phyloP scores from a whole-genome alignment of 2,797 vertebrate species.

The Bradypodion ventrale region DNA sequence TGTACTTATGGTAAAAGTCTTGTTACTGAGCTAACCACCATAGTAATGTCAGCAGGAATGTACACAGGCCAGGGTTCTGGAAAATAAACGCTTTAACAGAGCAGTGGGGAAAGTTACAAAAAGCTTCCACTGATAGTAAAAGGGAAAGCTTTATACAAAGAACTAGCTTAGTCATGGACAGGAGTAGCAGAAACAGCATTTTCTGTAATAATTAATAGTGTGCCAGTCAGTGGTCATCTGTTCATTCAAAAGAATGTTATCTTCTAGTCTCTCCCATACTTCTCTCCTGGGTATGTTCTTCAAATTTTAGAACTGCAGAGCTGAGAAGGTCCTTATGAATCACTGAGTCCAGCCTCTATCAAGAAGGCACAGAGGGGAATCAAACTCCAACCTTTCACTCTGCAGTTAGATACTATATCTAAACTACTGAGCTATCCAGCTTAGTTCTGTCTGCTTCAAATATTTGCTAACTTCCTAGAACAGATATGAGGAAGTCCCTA shows the following conservation, averaged over 20 bases:
- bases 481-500: too few species aligned
- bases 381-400: too few species aligned
- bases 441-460: too few species aligned
- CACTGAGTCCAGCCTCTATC: too few species aligned
- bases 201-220: background rate
- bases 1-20: background rate
- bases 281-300: too few species aligned
- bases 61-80: background rate
- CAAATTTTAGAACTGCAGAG: too few species aligned
- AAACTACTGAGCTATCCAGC: too few species aligned
- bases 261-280: background rate
- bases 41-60: background rate
- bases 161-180: background rate
- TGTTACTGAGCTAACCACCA: background rate
- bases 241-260: background rate
- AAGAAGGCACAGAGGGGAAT: too few species aligned
- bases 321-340: too few species aligned
- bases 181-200: background rate
- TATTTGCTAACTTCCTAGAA: too few species aligned
- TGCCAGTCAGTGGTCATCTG: background rate
- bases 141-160: background rate
- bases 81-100: conserved; percentile 22
- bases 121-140: conserved; percentile 10
- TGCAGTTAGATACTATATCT: too few species aligned
- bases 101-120: background rate